Evolutionary conservation across 2,888 invertebrate genomes (phyloP).

Genomic region (Leucozona laternaria): DNA sequence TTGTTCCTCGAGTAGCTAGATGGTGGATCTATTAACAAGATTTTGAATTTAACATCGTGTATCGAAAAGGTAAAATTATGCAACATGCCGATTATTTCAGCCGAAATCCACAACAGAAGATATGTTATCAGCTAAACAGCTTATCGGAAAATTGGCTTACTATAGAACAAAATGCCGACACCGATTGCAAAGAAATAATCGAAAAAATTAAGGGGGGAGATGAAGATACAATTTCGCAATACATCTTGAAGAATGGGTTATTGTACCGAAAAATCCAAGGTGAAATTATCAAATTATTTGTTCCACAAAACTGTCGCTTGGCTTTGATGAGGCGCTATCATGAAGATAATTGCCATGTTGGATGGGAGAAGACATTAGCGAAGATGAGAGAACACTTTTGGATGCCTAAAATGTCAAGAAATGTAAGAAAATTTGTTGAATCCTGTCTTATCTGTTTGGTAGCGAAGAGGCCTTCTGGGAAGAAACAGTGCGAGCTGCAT

Average conservation of each 20-base stretch:
- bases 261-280: not conserved
- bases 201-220: not conserved
- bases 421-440: slow-evolving; percentile 35
- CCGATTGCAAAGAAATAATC: too few relatives aligned
- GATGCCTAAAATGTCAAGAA: slow-evolving; percentile 38
- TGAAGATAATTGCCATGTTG: slow-evolving; percentile 41
- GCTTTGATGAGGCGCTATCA: slow-evolving; percentile 37
- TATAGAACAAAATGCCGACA: too few relatives aligned
- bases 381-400: slow-evolving; percentile 16
- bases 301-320: slow-evolving; percentile 33
- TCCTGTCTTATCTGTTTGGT: slow-evolving; percentile 42
- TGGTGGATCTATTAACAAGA: not conserved
- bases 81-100: too few relatives aligned
- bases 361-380: slow-evolving; percentile 24
- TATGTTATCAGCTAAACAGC: too few relatives aligned
- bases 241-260: not conserved
- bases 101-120: too few relatives aligned
- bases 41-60: too few relatives aligned
- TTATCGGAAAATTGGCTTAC: too few relatives aligned
- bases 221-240: not conserved
- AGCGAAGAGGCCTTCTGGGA: slow-evolving; percentile 38
- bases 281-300: slow-evolving; percentile 3
- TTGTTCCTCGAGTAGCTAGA: not conserved
- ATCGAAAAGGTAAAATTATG: too few relatives aligned
- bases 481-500: slow-evolving; percentile 25